phyloP scores from a whole-genome alignment of 2,888 invertebrate species.

The Elmis aenea region DNA sequence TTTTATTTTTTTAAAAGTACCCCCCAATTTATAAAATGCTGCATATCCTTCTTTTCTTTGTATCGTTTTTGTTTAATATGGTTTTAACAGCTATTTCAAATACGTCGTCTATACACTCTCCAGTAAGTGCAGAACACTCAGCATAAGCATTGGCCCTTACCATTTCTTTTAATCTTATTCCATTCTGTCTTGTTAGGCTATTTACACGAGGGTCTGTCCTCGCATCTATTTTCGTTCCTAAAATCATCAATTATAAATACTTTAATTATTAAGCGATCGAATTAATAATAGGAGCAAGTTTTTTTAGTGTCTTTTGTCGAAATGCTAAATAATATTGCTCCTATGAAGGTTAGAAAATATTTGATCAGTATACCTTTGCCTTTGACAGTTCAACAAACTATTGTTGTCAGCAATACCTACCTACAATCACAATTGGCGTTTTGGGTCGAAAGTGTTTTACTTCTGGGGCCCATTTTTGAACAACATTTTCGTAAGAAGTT shows the following conservation, averaged over 20 bases:
- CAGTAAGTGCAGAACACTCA: conserved; percentile 20
- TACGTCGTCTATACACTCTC: conserved; percentile 14
- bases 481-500: conserved; percentile 73
- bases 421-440: conserved; percentile 73
- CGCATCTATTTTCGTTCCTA: conserved; percentile 72
- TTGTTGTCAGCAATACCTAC: conserved; percentile 54
- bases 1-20: no score
- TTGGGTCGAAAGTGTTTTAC: conserved; percentile 70
- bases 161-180: conserved; percentile 63
- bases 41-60: neutral
- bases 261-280: no score
- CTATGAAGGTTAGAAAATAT: no score
- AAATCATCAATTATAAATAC: conserved; percentile 24
- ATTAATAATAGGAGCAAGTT: no score
- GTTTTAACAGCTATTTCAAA: conserved; percentile 16
- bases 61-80: conserved; percentile 2
- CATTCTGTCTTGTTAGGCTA: conserved; percentile 61
- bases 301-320: no score
- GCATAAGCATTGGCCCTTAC: conserved; percentile 17
- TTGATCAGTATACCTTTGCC: no score
- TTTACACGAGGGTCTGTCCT: conserved; percentile 49
- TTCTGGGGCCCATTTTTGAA: conserved; percentile 80
- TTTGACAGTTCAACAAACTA: no score
- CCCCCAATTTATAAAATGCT: neutral
- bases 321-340: no score